A percentile compares a stretch with the other conserved stretches of the same genome.
Conservation (phyloP, 2,888 invertebrate species). For the Cylindroiulus punctatus region DNA sequence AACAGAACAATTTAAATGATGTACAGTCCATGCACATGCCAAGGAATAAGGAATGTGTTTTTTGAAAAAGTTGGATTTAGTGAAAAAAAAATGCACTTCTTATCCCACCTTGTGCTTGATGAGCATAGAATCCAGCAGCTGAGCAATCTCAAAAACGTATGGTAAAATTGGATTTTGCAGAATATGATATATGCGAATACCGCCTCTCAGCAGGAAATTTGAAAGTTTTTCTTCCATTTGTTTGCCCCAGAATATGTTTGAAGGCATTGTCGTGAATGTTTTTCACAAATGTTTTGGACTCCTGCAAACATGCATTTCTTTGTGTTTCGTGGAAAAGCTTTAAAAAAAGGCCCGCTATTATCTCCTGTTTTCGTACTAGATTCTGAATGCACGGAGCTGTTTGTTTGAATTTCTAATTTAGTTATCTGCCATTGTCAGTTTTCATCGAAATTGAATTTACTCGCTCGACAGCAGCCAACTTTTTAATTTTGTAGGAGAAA, state of each 20-base stretch:
- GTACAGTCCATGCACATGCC: too few relatives aligned
- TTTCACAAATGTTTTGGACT: not conserved
- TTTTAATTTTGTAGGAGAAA: not conserved
- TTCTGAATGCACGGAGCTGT: not conserved
- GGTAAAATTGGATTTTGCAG: not conserved
- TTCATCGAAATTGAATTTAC: conserved; percentile 23
- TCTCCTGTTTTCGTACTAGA: conserved; percentile 23
- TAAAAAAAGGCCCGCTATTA: not conserved
- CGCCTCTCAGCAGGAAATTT: not conserved
- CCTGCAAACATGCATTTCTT: not conserved
- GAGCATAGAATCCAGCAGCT: not conserved
- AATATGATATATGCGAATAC: not conserved
- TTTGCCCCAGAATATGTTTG: not conserved
- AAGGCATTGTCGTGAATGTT: not conserved
- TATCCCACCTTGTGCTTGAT: too few relatives aligned
- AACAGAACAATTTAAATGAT: too few relatives aligned
- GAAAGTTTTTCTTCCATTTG: conserved; percentile 4
- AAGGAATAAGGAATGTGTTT: too few relatives aligned
- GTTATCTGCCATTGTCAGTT: not conserved
- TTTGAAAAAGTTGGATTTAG: too few relatives aligned
- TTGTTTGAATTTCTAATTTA: conserved; percentile 35
- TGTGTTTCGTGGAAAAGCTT: not conserved
- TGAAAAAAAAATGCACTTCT: too few relatives aligned
- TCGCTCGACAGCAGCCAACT: not conserved
- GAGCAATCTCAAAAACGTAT: not conserved